These are phyloP conservation scores for Harpalus rubripes DNA, from an alignment of 2,888 invertebrate genomes.

Conservation along the genomic window DNA sequence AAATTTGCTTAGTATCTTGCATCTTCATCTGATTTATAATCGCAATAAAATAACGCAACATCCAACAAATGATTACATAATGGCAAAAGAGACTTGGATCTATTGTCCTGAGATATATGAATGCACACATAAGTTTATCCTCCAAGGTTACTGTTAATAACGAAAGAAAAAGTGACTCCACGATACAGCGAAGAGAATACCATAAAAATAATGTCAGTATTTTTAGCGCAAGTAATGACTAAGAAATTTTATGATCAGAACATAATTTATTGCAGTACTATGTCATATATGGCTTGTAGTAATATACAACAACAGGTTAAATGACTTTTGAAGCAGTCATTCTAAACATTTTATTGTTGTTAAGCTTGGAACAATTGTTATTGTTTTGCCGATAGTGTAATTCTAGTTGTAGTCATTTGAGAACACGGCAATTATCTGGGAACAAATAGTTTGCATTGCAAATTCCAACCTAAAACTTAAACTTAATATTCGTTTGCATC, in stretches of 20 bases:
- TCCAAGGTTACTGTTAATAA: slow-evolving; percentile 42
- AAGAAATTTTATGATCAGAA: slow-evolving; percentile 48
- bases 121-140: slow-evolving; percentile 29
- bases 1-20: background rate
- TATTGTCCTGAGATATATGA: slow-evolving; percentile 44
- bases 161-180: slow-evolving; percentile 45
- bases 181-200: slow-evolving; percentile 24
- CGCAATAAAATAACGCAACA: slow-evolving; percentile 8
- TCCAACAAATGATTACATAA: slow-evolving; percentile 33
- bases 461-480: too few species aligned
- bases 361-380: slow-evolving; percentile 4
- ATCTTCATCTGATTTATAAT: background rate
- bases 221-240: slow-evolving; percentile 47
- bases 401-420: background rate
- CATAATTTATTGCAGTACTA: slow-evolving; percentile 41
- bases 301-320: slow-evolving; percentile 51
- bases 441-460: too few species aligned
- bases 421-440: too few species aligned
- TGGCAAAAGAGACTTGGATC: slow-evolving; percentile 12
- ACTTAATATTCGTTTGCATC: too few species aligned
- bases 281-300: slow-evolving; percentile 35
- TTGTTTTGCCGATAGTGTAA: background rate
- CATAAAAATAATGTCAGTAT: slow-evolving; percentile 40
- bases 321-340: slow-evolving; percentile 34
- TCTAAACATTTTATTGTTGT: slow-evolving; percentile 47